Base-by-base conservation (phyloP, 2,113 vertebrate species). In the Hydropotes inermis region DNA sequence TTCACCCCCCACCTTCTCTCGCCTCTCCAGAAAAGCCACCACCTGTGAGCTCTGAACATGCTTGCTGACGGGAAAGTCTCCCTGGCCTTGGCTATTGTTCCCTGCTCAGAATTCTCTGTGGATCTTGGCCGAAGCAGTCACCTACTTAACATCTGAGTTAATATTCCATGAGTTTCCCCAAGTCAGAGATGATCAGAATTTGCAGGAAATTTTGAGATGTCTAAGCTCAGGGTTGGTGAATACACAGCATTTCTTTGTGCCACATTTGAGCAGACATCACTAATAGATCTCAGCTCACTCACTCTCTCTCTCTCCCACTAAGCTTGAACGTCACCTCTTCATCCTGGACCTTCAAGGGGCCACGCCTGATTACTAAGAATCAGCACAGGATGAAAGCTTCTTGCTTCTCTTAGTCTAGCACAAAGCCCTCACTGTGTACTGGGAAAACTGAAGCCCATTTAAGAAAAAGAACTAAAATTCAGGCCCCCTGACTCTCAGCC, bases 301-400 rank as follows among this genome's bases (percentile, higher is more conserved):
- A 36, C 76, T 17, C 33, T 33, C 50, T 78, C 17, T 52, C 76
- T 25, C 23, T 43, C n/a, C 76, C 45, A 7, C 6, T 8, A 78
- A 78, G 43, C 36, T 13, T 8, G 27, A 52, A 1, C 7, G 1
- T 47, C 14, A 17, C 43, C 47, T 21, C 10, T 13, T 28, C n/a
- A 27, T 8, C 43, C 43, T 3, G 4, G n/a, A 36, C 43, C 52
- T 58, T 6, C 33, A 15, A 15, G 95, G 36, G 0, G 6, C n/a
- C 92, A 19, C 1, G 0, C 14, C 50, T 15, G 1, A 27, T 1
- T 10, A 14, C 19, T 2, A 43, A 43, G 61, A 83, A 14, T 1
- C 16, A 10, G 61, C 60, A 2, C 10, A 1, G 4, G 3, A 14
- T 7, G 0, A 39, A 52, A 86, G 21, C n/a, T 58, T 25, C 33